phyloP scores from a whole-genome alignment of 2,113 vertebrate species.

The Catharus minimus region DNA sequence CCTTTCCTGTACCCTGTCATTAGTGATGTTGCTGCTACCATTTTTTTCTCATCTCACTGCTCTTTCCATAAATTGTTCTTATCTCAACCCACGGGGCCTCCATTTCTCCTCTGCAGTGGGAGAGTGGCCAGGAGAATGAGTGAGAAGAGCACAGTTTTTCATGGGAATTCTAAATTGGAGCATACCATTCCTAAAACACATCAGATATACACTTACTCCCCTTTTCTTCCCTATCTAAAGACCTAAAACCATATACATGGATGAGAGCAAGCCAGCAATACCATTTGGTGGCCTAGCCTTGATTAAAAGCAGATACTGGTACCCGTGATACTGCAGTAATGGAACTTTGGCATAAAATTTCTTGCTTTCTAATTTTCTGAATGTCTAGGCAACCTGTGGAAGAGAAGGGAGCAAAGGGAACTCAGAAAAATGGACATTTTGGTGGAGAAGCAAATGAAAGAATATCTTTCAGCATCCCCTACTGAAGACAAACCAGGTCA shows the following conservation, averaged over 20 bases:
- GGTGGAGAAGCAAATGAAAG: neutral
- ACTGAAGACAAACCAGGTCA: neutral
- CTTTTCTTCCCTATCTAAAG: neutral
- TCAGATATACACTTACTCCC: neutral
- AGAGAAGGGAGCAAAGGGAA: neutral
- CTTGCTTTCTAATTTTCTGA: neutral
- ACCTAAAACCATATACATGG: neutral
- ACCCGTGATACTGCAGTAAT: neutral
- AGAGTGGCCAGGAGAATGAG: neutral
- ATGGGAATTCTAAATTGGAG: neutral
- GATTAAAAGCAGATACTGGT: neutral
- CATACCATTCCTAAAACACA: neutral
- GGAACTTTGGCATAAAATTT: neutral
- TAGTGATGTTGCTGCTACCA: rapidly evolving
- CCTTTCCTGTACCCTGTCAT: neutral
- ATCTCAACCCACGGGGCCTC: neutral
- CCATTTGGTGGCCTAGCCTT: neutral
- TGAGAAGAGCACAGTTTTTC: rapidly evolving
- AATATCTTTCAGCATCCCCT: neutral
- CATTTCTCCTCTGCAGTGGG: neutral
- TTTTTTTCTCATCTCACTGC: neutral
- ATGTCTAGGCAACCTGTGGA: neutral
- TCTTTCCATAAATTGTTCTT: neutral
- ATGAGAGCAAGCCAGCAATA: neutral
- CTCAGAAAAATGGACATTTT: neutral